Evolutionary conservation across 2,888 invertebrate genomes (phyloP).

Genomic region (Stenoptilia bipunctidactyla): DNA sequence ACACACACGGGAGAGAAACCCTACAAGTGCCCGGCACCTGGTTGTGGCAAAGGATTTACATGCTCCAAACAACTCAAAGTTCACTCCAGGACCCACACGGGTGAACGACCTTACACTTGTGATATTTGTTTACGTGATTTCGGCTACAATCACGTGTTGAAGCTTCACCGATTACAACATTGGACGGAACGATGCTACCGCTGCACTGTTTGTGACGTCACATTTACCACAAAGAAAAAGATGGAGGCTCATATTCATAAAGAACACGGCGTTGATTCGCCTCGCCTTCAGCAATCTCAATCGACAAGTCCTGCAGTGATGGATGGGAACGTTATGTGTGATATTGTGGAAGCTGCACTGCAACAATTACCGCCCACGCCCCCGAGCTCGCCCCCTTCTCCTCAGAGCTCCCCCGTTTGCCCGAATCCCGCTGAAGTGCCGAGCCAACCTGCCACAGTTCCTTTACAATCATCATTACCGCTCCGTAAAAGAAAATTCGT

Average conservation of each 20-base stretch:
- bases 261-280: conserved; percentile 66
- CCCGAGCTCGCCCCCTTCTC: conserved; percentile 67
- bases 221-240: conserved; percentile 90
- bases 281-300: conserved; percentile 40
- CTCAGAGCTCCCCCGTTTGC: conserved; percentile 36
- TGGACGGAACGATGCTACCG: conserved; percentile 94
- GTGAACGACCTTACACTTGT: conserved; percentile 91
- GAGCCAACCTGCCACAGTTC: conserved; percentile 62
- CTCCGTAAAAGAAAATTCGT: conserved; percentile 85
- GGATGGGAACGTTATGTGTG: conserved; percentile 53
- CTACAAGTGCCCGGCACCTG: conserved; percentile 83
- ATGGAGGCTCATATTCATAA: conserved; percentile 88
- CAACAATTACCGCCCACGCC: conserved; percentile 71
- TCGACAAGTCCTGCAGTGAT: conserved; percentile 34
- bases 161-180: conserved; percentile 90
- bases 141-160: conserved; percentile 92
- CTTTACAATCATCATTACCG: conserved; percentile 72
- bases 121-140: conserved; percentile 92
- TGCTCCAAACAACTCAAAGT: conserved; percentile 93
- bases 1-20: conserved; percentile 92
- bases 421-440: conserved; percentile 39
- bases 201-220: conserved; percentile 91
- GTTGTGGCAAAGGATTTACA: conserved; percentile 91
- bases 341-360: conserved; percentile 52
- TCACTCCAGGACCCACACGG: conserved; percentile 91